Percentiles rank a stretch among this genome's conserved stretches.
Evolutionary conservation across 2,113 vertebrate species (phyloP).

Genomic region (Dryoscopus gambensis): DNA sequence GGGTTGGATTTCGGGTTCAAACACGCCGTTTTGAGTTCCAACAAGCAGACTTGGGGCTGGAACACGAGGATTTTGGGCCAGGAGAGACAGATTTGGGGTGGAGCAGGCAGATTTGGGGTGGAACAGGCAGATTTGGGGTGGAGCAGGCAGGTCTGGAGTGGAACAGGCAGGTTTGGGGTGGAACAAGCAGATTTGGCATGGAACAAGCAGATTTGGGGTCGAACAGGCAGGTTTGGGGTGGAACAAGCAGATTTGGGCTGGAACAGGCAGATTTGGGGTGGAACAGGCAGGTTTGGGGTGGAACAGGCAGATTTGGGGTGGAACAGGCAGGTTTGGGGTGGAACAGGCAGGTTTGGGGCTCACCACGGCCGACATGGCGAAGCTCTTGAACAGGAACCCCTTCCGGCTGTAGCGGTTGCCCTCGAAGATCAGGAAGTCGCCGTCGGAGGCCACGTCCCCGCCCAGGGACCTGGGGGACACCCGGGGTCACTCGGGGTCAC

Average conservation of each 20-base stretch:
- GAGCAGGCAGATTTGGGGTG: too few species aligned
- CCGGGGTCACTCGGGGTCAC: neutral
- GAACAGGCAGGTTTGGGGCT: neutral
- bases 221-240: neutral
- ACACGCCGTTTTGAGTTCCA: rapidly evolving
- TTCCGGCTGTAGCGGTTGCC: constrained; percentile 95
- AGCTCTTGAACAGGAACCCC: constrained; percentile 97
- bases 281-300: neutral
- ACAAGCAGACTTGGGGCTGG: neutral
- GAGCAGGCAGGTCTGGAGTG: too few species aligned
- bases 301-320: neutral
- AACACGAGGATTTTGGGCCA: neutral
- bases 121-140: neutral
- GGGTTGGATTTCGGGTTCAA: neutral
- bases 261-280: neutral
- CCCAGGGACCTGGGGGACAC: constrained; percentile 81
- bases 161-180: neutral
- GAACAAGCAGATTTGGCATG: neutral
- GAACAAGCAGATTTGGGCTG: neutral
- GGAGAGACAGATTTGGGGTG: neutral
- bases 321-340: neutral
- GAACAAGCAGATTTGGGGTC: neutral
- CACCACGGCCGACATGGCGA: constrained; percentile 96
- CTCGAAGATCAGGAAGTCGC: constrained; percentile 97
- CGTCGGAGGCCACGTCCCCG: constrained; percentile 90